A percentile compares a stretch with the other conserved stretches of the same genome.
Conservation (phyloP, 2,797 vertebrate genomes). For the Protonibea diacanthus region DNA sequence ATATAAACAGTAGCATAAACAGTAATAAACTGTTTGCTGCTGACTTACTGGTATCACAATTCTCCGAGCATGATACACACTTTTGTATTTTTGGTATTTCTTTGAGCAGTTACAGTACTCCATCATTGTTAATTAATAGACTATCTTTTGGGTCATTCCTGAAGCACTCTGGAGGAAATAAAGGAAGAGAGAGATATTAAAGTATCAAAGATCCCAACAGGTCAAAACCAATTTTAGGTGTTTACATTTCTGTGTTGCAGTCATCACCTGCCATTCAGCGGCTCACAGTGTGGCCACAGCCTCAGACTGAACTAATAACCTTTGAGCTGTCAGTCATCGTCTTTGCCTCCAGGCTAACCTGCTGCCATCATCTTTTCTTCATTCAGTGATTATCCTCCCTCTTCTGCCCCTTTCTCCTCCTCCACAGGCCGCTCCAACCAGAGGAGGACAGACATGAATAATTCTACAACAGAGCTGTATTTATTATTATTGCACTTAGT, state of each 20-base stretch:
- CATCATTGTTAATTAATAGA: too few species aligned
- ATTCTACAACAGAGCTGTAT: constrained; percentile 66
- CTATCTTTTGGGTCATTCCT: too few species aligned
- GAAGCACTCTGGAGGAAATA: too few species aligned
- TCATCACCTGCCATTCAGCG: background rate
- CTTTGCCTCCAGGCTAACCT: constrained; percentile 43
- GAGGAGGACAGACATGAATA: constrained; percentile 59
- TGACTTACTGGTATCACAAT: too few species aligned
- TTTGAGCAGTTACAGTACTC: too few species aligned
- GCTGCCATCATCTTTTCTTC: constrained; percentile 51
- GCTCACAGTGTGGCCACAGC: background rate
- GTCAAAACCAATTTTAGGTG: constrained; percentile 1
- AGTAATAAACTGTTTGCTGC: too few species aligned
- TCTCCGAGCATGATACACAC: too few species aligned
- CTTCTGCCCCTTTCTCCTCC: constrained; percentile 8
- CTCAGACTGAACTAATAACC: constrained; percentile 36
- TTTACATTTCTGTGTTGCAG: background rate
- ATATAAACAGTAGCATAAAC: too few species aligned
- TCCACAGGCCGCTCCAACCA: constrained; percentile 34
- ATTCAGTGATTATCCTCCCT: constrained; percentile 35
- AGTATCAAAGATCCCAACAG: background rate
- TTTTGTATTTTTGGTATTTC: too few species aligned
- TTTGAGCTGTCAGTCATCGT: constrained; percentile 49
- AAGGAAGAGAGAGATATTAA: background rate
- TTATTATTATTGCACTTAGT: constrained; percentile 82